A percentile compares a stretch with the other conserved stretches of the same genome.
These are phyloP conservation scores for Mechanitis messenoides DNA, from an alignment of 2,888 invertebrate genomes.

Conservation along the genomic window DNA sequence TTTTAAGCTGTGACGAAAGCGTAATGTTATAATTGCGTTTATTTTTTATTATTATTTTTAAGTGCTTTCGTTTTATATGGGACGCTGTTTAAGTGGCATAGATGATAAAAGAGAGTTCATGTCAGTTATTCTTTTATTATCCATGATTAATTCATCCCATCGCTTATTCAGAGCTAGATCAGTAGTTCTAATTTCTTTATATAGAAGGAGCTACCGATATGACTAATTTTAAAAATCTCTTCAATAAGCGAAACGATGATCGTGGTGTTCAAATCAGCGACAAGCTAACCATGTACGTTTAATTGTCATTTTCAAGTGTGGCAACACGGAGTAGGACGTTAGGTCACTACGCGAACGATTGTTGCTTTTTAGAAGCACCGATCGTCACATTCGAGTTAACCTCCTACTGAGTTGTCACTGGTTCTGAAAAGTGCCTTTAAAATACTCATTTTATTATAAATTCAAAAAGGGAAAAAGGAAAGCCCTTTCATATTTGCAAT, in stretches of 20 bases:
- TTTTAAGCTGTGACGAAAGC: slow-evolving; percentile 29
- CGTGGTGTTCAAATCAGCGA: slow-evolving; percentile 75
- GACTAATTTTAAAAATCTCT: slow-evolving; percentile 32
- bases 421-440: slow-evolving; percentile 43
- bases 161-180: slow-evolving; percentile 50
- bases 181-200: slow-evolving; percentile 34
- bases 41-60: slow-evolving; percentile 32
- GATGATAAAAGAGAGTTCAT: slow-evolving; percentile 45
- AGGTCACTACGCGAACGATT: slow-evolving; percentile 53
- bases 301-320: slow-evolving; percentile 50
- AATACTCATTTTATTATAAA: slow-evolving; percentile 18
- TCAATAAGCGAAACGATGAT: slow-evolving; percentile 63
- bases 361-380: slow-evolving; percentile 62
- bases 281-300: slow-evolving; percentile 70
- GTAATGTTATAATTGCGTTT: slow-evolving; percentile 31
- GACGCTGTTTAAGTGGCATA: slow-evolving; percentile 52
- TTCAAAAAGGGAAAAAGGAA: slow-evolving; percentile 11
- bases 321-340: slow-evolving; percentile 68
- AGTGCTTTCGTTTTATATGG: slow-evolving; percentile 73
- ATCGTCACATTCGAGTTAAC: slow-evolving; percentile 59
- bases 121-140: slow-evolving; percentile 45
- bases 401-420: slow-evolving; percentile 73
- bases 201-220: slow-evolving; percentile 20
- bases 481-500: slow-evolving; percentile 7
- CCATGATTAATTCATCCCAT: slow-evolving; percentile 58